phyloP scores from a whole-genome alignment of 2,797 vertebrate genomes.

The Potorous gilbertii region DNA sequence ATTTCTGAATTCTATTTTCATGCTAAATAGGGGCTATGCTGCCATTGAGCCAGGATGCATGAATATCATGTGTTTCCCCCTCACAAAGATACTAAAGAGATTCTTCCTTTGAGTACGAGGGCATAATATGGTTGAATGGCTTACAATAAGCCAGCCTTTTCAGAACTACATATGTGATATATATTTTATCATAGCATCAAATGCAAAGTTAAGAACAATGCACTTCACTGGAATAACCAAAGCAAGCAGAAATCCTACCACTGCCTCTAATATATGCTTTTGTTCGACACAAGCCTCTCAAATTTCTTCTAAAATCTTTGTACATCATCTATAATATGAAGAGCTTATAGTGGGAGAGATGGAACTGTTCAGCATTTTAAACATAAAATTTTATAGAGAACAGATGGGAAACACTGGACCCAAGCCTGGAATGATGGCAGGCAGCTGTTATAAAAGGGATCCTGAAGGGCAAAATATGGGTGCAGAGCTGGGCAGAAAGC shows the following conservation, averaged over 20 bases:
- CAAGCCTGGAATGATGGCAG: background rate
- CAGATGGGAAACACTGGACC: constrained; percentile 6
- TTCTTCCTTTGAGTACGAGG: background rate
- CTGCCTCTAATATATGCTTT: background rate
- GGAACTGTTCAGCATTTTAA: background rate
- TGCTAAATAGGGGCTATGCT: background rate
- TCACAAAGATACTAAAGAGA: background rate
- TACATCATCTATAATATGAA: background rate
- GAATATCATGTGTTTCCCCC: background rate
- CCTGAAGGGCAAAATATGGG: background rate
- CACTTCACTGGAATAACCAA: background rate
- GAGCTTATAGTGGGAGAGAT: background rate
- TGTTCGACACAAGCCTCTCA: background rate
- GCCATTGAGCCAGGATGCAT: background rate
- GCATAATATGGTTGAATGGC: background rate
- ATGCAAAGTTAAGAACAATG: background rate
- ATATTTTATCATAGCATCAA: background rate
- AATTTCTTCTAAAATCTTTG: background rate
- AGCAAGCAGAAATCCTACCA: background rate
- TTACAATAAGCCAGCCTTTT: background rate
- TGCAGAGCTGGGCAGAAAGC: background rate
- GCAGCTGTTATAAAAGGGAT: background rate
- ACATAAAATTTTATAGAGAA: constrained; percentile 3
- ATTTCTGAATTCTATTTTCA: background rate
- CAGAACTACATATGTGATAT: background rate